Conservation (phyloP, 2,888 invertebrate species). For the Drosophila hamatofila region DNA sequence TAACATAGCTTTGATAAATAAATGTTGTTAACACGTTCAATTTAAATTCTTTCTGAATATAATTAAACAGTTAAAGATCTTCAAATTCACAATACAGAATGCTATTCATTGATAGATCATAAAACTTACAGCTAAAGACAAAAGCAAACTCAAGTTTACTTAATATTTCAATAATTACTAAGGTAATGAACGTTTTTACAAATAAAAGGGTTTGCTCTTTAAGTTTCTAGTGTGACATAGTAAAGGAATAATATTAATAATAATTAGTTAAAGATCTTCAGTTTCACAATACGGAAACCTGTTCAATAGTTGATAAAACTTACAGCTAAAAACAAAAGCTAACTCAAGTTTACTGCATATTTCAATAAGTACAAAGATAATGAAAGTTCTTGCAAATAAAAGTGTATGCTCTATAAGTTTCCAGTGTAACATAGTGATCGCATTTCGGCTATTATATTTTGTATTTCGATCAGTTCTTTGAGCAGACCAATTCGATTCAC, state of each 20-base stretch:
- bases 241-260: too few relatives aligned
- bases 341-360: background rate
- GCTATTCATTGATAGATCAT: too few relatives aligned
- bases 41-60: background rate
- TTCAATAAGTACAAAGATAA: background rate
- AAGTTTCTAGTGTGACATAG: background rate
- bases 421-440: background rate
- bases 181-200: background rate
- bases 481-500: background rate
- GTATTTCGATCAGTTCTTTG: background rate
- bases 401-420: background rate
- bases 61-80: background rate
- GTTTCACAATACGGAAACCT: background rate
- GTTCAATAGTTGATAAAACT: too few relatives aligned
- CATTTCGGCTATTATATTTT: background rate
- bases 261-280: background rate
- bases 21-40: constrained; percentile 6
- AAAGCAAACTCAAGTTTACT: background rate
- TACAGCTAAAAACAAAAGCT: too few relatives aligned
- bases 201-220: background rate
- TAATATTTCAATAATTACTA: background rate
- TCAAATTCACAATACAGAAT: background rate
- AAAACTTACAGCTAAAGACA: too few relatives aligned
- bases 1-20: constrained; percentile 14
- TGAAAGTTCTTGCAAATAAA: background rate